phyloP scores from a whole-genome alignment of 2,113 vertebrate genomes.

The Menura novaehollandiae region DNA sequence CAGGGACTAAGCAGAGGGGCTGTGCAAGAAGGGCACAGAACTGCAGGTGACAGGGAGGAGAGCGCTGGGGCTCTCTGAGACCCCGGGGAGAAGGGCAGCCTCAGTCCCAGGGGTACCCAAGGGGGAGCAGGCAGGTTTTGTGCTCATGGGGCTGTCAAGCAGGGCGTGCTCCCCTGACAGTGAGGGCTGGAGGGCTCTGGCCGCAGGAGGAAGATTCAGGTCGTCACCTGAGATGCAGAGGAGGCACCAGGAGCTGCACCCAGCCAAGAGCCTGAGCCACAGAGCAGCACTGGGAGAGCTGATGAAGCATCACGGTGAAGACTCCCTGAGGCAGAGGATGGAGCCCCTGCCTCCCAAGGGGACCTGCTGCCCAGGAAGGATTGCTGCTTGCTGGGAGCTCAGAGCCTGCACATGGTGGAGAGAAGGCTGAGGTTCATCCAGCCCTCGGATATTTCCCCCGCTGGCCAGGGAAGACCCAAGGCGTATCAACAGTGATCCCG shows the following conservation, averaged over 20 bases:
- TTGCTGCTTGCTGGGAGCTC: background rate
- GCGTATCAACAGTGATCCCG: accelerated
- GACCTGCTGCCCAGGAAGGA: background rate
- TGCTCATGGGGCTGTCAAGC: background rate
- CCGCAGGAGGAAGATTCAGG: background rate
- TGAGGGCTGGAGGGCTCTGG: background rate
- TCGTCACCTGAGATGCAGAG: background rate
- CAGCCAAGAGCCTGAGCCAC: background rate
- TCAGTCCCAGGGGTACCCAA: background rate
- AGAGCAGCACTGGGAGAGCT: background rate
- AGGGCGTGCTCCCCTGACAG: background rate
- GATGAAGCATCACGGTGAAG: background rate
- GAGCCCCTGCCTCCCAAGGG: background rate
- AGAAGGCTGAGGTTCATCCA: background rate
- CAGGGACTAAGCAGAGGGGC: background rate
- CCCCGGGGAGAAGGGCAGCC: background rate
- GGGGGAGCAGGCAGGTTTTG: background rate
- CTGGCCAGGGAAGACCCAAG: background rate
- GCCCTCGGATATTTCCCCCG: background rate
- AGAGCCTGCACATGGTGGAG: background rate
- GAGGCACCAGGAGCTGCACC: accelerated
- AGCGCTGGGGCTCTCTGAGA: background rate
- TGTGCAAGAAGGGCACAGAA: background rate
- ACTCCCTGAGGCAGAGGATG: background rate
- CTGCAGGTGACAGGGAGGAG: background rate